Evolutionary conservation across 23 tunicate genomes (phyloP), one percentile per base, ranked within the genome.

Genomic region (Phallusia fumigata): DNA sequence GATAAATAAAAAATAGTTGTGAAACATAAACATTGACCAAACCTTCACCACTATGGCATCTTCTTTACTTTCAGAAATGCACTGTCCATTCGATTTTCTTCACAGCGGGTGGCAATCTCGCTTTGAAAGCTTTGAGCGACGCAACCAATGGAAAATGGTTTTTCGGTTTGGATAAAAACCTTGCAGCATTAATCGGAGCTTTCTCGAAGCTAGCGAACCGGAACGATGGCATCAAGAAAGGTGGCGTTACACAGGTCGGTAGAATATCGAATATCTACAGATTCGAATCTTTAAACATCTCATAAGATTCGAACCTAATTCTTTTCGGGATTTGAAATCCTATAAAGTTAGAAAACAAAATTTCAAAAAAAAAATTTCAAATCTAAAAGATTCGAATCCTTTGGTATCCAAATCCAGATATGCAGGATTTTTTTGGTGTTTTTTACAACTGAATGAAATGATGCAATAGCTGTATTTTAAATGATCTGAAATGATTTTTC

Each of bases 81-180:
- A 77, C 53, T 34, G 80, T 77, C 28, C 52, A 77, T 26, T 40
- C 80, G 8, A 77, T 77, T 22, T 77, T 77, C 53, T 40, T 77
- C 80, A 77, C 80, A 77, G 35, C 80, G 15, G 35, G 18, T 18
- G 33, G 49, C 11, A 77, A 77, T 40, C 16, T 13, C 0, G 53
- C 80, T 24, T 40, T 77, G 53, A 40, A 26, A 36, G 33, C 52
- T 21, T 53, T 77, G 53, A 26, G 26, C 24, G 35, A 19, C 53
- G 12, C 53, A 18, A 77, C 80, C 3, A 40, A 45, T 13, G 80
- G 80, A 12, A 40, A 24, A 19, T 77, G 80, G 80, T 77, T 77
- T 24, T 77, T 77, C 53, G 80, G 49, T 10, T 45, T 18, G 21
- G 80, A 77, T n/a, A 77, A 40, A 40, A 40, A 40, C 22, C 53